Conservation (phyloP, 2,797 vertebrate genomes). For the Pitangus sulphuratus region DNA sequence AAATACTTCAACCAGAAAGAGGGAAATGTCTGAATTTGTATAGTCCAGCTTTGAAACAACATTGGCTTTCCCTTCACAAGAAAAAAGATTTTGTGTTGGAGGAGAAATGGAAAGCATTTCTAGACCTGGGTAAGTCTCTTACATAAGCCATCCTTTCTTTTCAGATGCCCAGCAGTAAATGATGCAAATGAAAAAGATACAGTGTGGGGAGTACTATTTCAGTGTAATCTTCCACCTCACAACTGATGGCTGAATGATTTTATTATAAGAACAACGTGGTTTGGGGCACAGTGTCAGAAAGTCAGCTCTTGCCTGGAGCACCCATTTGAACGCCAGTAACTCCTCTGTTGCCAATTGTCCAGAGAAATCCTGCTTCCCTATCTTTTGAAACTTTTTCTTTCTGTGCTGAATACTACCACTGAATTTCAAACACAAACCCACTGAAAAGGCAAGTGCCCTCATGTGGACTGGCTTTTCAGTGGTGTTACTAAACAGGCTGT, state of each 20-base stretch:
- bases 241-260: constrained; percentile 60
- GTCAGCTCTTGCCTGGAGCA: constrained; percentile 43
- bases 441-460: background rate
- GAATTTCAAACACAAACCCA: background rate
- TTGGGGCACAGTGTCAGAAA: constrained; percentile 57
- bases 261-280: constrained; percentile 61
- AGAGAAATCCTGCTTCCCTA: background rate
- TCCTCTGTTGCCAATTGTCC: background rate
- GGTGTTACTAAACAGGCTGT: background rate
- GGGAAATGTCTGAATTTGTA: constrained; percentile 42
- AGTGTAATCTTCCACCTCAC: constrained; percentile 29
- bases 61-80: background rate
- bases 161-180: constrained; percentile 55
- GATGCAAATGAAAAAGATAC: constrained; percentile 52
- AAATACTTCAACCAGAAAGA: constrained; percentile 28
- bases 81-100: constrained; percentile 31
- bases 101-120: constrained; percentile 44
- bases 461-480: background rate
- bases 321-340: background rate
- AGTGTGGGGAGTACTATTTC: constrained; percentile 44
- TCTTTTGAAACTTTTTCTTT: background rate
- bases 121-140: constrained; percentile 35
- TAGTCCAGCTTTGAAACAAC: constrained; percentile 22
- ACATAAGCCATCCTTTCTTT: constrained; percentile 52
- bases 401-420: background rate